phyloP scores from a whole-genome alignment of 2,797 vertebrate genomes.

The Microhierax caerulescens region DNA sequence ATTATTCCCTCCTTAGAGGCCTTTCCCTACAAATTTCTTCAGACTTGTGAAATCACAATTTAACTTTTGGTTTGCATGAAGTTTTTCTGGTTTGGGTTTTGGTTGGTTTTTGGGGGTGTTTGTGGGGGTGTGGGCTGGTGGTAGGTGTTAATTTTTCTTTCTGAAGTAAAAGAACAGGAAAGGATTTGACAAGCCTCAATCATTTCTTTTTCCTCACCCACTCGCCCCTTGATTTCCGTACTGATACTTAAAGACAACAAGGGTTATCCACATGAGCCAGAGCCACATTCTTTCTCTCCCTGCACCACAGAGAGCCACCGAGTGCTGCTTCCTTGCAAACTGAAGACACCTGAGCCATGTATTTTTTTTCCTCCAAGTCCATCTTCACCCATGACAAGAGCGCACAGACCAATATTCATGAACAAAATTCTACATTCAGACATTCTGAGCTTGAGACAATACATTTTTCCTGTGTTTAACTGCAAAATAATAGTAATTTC shows the following conservation, averaged over 20 bases:
- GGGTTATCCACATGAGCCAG: neutral
- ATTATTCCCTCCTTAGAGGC: neutral
- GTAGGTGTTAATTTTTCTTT: neutral
- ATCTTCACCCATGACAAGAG: neutral
- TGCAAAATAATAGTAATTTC: neutral
- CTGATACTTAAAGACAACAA: neutral
- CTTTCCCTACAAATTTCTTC: neutral
- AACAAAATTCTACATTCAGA: neutral
- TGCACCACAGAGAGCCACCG: neutral
- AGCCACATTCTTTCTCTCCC: neutral
- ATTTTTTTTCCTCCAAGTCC: neutral
- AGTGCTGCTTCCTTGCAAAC: neutral
- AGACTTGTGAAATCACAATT: neutral
- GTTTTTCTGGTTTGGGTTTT: neutral
- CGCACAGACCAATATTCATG: neutral
- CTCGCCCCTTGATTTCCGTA: neutral
- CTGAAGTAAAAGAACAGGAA: neutral
- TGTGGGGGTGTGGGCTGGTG: no score
- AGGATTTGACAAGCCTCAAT: neutral
- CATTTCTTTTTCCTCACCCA: neutral
- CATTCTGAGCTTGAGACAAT: neutral
- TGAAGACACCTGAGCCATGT: neutral
- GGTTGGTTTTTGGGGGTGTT: neutral
- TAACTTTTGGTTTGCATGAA: neutral
- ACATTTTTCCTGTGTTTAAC: neutral